Conservation (phyloP, 30 jellyfish, hydroid and myxozoan species). For the Aurelia coerulea region DNA sequence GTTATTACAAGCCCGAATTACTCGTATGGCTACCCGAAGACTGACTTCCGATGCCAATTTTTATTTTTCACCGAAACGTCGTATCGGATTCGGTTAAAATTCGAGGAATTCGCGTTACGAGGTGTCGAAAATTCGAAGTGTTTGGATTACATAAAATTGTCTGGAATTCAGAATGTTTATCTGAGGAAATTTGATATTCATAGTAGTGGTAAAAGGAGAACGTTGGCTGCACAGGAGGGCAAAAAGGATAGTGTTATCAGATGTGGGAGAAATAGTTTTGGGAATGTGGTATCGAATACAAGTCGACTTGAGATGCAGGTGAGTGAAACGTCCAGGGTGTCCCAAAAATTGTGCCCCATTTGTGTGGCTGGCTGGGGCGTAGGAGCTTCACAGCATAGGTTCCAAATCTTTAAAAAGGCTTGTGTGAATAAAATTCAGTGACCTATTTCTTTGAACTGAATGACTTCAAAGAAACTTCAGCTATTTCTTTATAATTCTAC, state of each 20-base stretch:
- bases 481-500: no score
- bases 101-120: slow-evolving; percentile 55
- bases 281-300: slow-evolving; percentile 1
- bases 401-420: no score
- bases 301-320: slow-evolving; percentile 33
- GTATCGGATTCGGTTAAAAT: slow-evolving; percentile 15
- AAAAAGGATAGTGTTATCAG: background rate
- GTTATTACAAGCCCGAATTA: slow-evolving; percentile 67
- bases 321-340: no score
- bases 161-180: slow-evolving; percentile 16
- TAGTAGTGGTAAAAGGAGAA: background rate
- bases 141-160: slow-evolving; percentile 17
- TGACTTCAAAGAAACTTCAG: no score
- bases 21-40: slow-evolving; percentile 51
- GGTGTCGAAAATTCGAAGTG: slow-evolving; percentile 22
- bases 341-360: no score
- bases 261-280: slow-evolving; percentile 8
- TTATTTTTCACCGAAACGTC: slow-evolving; percentile 27
- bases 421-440: no score
- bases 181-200: slow-evolving; percentile 1
- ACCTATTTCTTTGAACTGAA: no score
- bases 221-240: background rate
- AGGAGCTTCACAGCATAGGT: no score
- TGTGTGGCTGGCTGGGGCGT: no score
- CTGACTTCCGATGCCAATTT: slow-evolving; percentile 40